Evolutionary conservation across 2,888 invertebrate species (phyloP), one percentile per base, ranked within the genome.

Genomic region (Fabriciana adippe): DNA sequence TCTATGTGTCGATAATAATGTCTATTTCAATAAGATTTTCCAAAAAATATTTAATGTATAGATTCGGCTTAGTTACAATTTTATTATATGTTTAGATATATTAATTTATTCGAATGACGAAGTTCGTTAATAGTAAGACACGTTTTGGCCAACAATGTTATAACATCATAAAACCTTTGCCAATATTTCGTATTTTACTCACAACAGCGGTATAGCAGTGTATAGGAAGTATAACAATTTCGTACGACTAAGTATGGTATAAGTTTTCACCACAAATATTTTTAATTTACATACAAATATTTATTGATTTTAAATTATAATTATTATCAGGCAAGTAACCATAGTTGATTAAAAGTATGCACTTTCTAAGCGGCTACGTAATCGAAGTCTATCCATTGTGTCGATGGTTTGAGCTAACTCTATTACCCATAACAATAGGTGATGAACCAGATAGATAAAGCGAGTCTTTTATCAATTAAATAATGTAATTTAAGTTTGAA

Each of bases 361-460:
- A 55, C 71, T 73, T 69, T 71, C 72, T 71, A 72, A 54, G 69
- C 8, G 35, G 62, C 57, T 59, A 63, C 71, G 71, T 72, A 72
- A 71, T 71, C 68, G 64, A 61, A 71, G 68, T 64, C 53, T 68
- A 67, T 69, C 55, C 69, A 73, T 73, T 73, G 72, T 73, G 66
- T 53, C 70, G 54, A 71, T 68, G 65, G 68, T 66, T 69, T 55
- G 67, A 69, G 69, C 70, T 73, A 72, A 72, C 72, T 72, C 71
- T 72, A 69, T 73, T 73, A 71, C 54, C 68, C 66, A 69, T 63
- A 75, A 75, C 75, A 75, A 75, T 75, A 70, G 74, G 62, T 67
- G 75, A 75, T 75, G 75, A 71, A 68, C 74, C 72, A 73, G 53
- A 66, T 75, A 73, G 75, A 75, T 74, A 74, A 75, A 62, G 60